phyloP scores from a whole-genome alignment of 2,797 vertebrate species.

The Ceryle rudis region DNA sequence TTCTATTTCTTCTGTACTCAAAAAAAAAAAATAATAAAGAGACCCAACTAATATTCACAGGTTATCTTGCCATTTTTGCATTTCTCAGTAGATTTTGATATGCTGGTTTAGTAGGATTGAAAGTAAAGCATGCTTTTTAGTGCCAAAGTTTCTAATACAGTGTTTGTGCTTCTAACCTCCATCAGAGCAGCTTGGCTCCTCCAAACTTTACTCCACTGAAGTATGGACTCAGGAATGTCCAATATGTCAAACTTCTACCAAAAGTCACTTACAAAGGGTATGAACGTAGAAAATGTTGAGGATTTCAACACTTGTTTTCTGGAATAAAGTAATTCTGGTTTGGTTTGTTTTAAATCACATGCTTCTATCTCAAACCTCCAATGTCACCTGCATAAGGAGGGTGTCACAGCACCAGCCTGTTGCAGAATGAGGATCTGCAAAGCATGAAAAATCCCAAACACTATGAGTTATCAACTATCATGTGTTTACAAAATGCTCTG shows the following conservation, averaged over 20 bases:
- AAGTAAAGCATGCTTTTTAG: not conserved
- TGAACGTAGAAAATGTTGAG: not conserved
- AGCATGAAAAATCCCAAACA: not conserved
- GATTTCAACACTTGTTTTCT: not conserved
- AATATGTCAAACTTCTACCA: not conserved
- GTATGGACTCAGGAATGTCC: not conserved
- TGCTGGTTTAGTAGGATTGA: not conserved
- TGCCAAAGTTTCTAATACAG: not conserved
- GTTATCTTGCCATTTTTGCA: not conserved
- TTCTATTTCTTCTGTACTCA: conserved; percentile 11
- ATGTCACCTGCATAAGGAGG: not conserved
- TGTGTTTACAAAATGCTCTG: not conserved
- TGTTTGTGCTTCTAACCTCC: not conserved
- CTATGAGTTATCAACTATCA: not conserved
- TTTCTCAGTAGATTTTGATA: not conserved
- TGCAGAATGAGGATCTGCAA: not conserved
- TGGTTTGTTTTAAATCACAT: not conserved
- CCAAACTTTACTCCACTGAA: not conserved
- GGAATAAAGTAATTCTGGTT: not conserved
- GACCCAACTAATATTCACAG: not conserved
- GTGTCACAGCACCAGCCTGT: not conserved
- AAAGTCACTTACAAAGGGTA: conserved; percentile 3
- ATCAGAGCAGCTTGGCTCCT: not conserved
- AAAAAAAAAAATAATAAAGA: not conserved
- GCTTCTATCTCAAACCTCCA: not conserved